A percentile compares a stretch with the other conserved stretches of the same genome.
Conservation (phyloP, 2,113 vertebrate genomes). For the Empidonax alnorum region DNA sequence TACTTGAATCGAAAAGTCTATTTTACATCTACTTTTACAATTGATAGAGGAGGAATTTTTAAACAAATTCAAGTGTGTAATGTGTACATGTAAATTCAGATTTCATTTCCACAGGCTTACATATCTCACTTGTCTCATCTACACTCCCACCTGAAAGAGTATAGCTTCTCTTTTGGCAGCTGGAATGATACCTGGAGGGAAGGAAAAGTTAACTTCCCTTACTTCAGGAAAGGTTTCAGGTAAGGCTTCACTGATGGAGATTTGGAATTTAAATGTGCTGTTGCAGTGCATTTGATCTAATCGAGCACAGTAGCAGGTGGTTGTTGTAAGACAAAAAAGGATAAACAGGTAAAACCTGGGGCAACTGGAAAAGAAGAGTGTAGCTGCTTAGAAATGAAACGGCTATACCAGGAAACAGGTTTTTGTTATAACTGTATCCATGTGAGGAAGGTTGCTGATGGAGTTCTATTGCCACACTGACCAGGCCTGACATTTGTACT, state of each 20-base stretch:
- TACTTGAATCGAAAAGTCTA: neutral
- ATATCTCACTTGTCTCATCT: neutral
- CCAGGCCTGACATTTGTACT: neutral
- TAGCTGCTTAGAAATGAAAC: neutral
- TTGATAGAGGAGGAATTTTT: neutral
- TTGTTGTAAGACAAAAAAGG: neutral
- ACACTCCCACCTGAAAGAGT: neutral
- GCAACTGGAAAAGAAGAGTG: neutral
- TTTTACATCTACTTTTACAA: neutral
- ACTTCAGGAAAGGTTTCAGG: neutral
- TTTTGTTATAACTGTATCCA: neutral
- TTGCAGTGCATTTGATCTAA: neutral
- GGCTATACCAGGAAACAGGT: neutral
- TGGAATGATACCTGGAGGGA: neutral
- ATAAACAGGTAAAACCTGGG: neutral
- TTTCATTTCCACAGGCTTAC: neutral
- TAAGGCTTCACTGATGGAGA: neutral
- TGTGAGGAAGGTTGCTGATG: neutral
- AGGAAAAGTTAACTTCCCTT: neutral
- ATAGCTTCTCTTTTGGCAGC: neutral
- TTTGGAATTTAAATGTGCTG: neutral
- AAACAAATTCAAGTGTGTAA: neutral
- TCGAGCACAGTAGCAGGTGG: neutral
- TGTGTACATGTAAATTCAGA: neutral
- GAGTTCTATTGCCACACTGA: rapidly evolving